Percentiles rank a stretch among this genome's conserved stretches.
These are phyloP conservation scores for Drosophila auraria DNA, from an alignment of 1,140 invertebrate species.

Conservation along the genomic window DNA sequence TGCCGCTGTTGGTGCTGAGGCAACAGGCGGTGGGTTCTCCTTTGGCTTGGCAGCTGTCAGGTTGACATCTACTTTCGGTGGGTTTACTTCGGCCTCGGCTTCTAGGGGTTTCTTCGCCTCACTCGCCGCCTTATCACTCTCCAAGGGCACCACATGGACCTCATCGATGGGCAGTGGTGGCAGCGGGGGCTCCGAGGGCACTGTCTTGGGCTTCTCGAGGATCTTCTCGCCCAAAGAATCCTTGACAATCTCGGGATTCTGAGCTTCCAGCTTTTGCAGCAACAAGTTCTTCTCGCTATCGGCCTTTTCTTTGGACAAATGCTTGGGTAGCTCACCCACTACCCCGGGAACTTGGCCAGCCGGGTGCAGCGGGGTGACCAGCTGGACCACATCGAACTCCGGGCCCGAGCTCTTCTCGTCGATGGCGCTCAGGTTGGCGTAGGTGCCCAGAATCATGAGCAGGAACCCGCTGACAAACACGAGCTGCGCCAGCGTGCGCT, in stretches of 20 bases:
- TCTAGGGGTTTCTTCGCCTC: slow-evolving; percentile 16
- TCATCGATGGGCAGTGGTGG: slow-evolving; percentile 75
- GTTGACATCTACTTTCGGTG: slow-evolving; percentile 15
- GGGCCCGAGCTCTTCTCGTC: slow-evolving; percentile 87
- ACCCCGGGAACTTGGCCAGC: slow-evolving; percentile 49
- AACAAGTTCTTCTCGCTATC: slow-evolving; percentile 30
- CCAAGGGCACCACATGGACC: slow-evolving; percentile 40
- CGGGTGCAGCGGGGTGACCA: slow-evolving; percentile 71
- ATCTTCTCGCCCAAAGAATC: slow-evolving; percentile 21
- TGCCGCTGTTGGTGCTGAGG: neutral
- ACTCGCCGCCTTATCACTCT: slow-evolving; percentile 11
- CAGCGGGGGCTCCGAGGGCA: slow-evolving; percentile 46
- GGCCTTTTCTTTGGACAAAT: slow-evolving; percentile 39
- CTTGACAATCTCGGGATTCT: slow-evolving; percentile 13
- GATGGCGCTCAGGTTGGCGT: slow-evolving; percentile 92
- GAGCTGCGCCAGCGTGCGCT: slow-evolving; percentile 90
- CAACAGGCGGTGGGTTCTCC: slow-evolving; percentile 17
- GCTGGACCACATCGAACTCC: slow-evolving; percentile 57
- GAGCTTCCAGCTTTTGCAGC: slow-evolving; percentile 34
- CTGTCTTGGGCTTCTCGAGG: slow-evolving; percentile 28
- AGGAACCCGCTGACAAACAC: slow-evolving; percentile 91
- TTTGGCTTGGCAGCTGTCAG: slow-evolving; percentile 10
- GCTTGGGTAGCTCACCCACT: slow-evolving; percentile 59
- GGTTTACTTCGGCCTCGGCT: neutral
- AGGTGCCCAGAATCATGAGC: slow-evolving; percentile 94